These are phyloP conservation scores for Dendropsophus ebraccatus DNA, from an alignment of 2,113 vertebrate genomes.

Conservation along the genomic window DNA sequence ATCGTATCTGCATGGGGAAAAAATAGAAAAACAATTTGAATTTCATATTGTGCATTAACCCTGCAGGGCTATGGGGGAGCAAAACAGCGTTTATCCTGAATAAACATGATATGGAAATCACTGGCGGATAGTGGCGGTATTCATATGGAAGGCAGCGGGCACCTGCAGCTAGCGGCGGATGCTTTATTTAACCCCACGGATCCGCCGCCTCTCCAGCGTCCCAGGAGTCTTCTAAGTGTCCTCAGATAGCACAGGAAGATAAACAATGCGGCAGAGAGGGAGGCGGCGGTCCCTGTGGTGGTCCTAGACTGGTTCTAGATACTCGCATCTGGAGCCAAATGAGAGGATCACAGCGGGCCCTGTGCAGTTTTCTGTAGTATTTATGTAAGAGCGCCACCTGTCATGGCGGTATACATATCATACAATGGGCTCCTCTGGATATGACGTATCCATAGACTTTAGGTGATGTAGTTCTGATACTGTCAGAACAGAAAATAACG, in stretches of 20 bases:
- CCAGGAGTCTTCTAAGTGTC: not conserved
- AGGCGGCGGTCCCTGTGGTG: not conserved
- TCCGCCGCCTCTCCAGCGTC: not conserved
- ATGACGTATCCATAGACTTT: no score
- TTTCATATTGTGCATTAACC: slow-evolving; percentile 73
- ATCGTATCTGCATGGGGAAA: slow-evolving; percentile 55
- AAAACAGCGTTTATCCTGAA: slow-evolving; percentile 71
- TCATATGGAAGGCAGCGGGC: slow-evolving; percentile 59
- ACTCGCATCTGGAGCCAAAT: no score
- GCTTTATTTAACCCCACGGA: slow-evolving; percentile 3
- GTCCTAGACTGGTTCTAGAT: not conserved
- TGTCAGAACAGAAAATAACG: no score
- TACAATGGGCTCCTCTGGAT: no score
- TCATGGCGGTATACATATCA: no score
- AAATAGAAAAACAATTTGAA: slow-evolving; percentile 67
- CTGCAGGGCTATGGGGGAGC: slow-evolving; percentile 68
- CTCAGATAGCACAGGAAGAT: not conserved
- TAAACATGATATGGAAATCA: slow-evolving; percentile 76
- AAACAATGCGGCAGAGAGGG: not conserved
- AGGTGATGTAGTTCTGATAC: no score
- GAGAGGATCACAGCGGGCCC: no score
- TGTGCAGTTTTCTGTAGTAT: no score
- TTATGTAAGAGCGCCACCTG: no score
- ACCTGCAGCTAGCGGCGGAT: not conserved
- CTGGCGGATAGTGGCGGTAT: slow-evolving; percentile 59